Conservation (phyloP, 2,113 vertebrate genomes). For the Azemiops feae region DNA sequence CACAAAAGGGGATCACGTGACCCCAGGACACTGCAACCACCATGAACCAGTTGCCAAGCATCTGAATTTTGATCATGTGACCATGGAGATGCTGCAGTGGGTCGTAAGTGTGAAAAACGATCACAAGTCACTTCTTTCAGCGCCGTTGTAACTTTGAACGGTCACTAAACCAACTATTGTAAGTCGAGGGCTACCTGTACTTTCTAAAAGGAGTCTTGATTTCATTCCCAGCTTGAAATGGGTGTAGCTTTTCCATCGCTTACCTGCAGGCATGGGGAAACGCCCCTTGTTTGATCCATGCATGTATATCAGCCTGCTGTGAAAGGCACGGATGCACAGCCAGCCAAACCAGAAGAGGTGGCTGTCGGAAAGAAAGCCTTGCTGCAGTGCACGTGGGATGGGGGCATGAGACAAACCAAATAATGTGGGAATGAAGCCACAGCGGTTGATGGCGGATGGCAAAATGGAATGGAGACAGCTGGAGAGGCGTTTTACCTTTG, state of each 20-base stretch:
- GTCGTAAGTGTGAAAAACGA: too few species aligned
- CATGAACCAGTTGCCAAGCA: too few species aligned
- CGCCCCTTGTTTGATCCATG: not conserved
- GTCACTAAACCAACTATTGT: too few species aligned
- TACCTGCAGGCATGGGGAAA: not conserved
- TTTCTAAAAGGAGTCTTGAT: not conserved
- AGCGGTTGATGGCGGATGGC: conserved; percentile 49
- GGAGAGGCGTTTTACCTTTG: conserved; percentile 77
- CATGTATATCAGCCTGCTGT: not conserved
- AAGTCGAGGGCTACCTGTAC: too few species aligned
- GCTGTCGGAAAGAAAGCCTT: not conserved
- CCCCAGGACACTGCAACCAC: too few species aligned
- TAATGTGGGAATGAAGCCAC: not conserved
- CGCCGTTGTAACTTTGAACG: too few species aligned
- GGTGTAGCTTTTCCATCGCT: not conserved
- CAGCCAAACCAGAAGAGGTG: not conserved
- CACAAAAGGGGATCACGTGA: too few species aligned
- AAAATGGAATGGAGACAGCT: conserved; percentile 53
- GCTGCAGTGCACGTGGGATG: not conserved
- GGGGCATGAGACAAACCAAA: not conserved
- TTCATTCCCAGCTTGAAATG: not conserved
- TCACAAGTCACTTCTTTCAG: too few species aligned
- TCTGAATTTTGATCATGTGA: too few species aligned
- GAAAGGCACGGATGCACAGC: not conserved
- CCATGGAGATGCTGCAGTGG: too few species aligned